Percentiles rank a stretch among this genome's conserved stretches.
phyloP scores from a whole-genome alignment of 2,797 vertebrate species.

The Rhabdomys pumilio region DNA sequence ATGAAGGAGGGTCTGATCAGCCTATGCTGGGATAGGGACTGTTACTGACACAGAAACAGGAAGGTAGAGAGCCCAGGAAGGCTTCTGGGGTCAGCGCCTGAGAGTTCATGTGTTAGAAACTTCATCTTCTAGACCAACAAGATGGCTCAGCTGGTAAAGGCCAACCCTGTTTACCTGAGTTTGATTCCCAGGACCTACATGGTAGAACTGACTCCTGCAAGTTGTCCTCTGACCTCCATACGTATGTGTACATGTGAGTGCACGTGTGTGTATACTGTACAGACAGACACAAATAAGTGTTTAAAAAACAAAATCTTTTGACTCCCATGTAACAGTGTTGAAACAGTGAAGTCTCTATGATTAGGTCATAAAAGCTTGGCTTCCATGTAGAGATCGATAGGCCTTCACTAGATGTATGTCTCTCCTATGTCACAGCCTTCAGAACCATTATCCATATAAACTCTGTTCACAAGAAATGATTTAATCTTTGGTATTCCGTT shows the following conservation, averaged over 20 bases:
- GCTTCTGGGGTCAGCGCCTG: neutral
- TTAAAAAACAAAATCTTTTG: neutral
- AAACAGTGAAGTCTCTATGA: neutral
- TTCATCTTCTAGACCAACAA: neutral
- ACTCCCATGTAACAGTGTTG: neutral
- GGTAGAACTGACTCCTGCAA: neutral
- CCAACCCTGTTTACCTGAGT: neutral
- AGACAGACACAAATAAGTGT: neutral
- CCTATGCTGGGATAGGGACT: neutral
- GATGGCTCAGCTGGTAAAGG: neutral
- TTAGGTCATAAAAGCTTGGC: neutral
- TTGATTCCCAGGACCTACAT: neutral
- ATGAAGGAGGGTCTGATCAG: neutral
- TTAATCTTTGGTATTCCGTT: neutral
- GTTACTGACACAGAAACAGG: neutral
- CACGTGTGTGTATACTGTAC: too few relatives aligned
- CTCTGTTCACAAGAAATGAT: neutral
- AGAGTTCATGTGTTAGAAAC: neutral
- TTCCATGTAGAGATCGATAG: neutral
- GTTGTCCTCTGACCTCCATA: neutral
- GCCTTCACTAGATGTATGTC: neutral
- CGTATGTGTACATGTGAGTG: neutral
- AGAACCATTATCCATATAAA: neutral
- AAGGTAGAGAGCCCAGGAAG: neutral
- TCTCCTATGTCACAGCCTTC: neutral